phyloP scores from a whole-genome alignment of 2,113 vertebrate species.

The Raja brachyura region DNA sequence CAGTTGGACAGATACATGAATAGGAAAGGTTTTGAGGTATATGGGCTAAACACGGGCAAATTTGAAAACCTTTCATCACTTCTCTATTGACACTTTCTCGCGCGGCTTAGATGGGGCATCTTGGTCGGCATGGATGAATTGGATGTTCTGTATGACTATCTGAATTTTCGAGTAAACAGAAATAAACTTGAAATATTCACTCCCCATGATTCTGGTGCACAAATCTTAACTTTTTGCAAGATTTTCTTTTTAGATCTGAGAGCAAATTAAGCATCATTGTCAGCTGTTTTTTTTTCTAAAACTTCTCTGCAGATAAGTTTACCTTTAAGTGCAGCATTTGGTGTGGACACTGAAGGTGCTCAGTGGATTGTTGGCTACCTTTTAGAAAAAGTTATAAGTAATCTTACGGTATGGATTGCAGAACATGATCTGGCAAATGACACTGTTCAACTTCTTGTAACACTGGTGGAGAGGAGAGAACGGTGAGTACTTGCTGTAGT shows the following conservation, averaged over 20 bases:
- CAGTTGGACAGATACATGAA: too few relatives aligned
- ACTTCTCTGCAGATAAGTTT: conserved; percentile 78
- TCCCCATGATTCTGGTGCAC: not conserved
- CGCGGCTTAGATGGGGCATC: too few relatives aligned
- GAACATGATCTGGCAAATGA: conserved; percentile 91
- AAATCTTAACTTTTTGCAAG: not conserved
- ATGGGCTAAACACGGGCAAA: too few relatives aligned
- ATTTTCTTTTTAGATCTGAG: not conserved
- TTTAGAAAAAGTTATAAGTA: conserved; percentile 96
- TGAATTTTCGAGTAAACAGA: not conserved
- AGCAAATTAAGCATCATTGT: not conserved
- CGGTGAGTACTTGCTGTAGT: conserved; percentile 59
- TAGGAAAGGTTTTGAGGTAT: too few relatives aligned
- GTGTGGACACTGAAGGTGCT: conserved; percentile 91
- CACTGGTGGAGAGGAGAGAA: conserved; percentile 90
- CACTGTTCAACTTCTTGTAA: conserved; percentile 93
- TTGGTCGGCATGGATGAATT: too few relatives aligned
- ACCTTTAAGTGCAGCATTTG: conserved; percentile 88
- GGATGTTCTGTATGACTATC: not conserved
- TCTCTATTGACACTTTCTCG: too few relatives aligned
- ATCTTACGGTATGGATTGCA: conserved; percentile 94
- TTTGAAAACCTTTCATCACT: too few relatives aligned
- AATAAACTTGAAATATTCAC: not conserved
- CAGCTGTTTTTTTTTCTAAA: not conserved
- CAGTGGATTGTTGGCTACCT: conserved; percentile 98